Conservation (phyloP, 2,113 vertebrate genomes). For the Callospermophilus lateralis region DNA sequence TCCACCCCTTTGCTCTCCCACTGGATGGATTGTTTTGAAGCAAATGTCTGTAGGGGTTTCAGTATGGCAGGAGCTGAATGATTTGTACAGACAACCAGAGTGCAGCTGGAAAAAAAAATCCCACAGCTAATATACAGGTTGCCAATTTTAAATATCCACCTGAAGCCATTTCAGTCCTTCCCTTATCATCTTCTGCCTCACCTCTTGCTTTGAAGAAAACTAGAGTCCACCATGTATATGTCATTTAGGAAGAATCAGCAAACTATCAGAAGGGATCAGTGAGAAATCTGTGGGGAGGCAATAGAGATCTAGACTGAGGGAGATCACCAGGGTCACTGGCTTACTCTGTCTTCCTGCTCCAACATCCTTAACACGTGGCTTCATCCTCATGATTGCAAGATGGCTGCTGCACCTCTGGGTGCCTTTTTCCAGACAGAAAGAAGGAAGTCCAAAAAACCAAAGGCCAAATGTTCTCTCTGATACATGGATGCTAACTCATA, state of each 20-base stretch:
- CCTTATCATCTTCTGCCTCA: not conserved
- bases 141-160: not conserved
- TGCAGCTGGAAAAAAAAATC: not conserved
- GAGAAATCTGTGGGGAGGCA: not conserved
- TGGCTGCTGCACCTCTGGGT: not conserved
- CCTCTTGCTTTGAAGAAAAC: not conserved
- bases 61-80: not conserved
- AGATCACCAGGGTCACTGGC: not conserved
- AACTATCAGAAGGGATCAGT: not conserved
- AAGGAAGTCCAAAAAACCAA: not conserved
- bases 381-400: not conserved
- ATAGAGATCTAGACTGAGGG: not conserved
- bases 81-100: not conserved
- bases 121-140: not conserved
- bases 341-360: not conserved
- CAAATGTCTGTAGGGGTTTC: not conserved
- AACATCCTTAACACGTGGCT: not conserved
- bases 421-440: not conserved
- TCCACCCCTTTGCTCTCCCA: not conserved
- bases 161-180: not conserved
- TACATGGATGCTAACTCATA: no score
- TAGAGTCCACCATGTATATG: not conserved
- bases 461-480: no score
- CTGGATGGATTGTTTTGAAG: not conserved
- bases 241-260: not conserved